Evolutionary conservation across 2,888 invertebrate species (phyloP).

Genomic region (Phymatocera aterrima): DNA sequence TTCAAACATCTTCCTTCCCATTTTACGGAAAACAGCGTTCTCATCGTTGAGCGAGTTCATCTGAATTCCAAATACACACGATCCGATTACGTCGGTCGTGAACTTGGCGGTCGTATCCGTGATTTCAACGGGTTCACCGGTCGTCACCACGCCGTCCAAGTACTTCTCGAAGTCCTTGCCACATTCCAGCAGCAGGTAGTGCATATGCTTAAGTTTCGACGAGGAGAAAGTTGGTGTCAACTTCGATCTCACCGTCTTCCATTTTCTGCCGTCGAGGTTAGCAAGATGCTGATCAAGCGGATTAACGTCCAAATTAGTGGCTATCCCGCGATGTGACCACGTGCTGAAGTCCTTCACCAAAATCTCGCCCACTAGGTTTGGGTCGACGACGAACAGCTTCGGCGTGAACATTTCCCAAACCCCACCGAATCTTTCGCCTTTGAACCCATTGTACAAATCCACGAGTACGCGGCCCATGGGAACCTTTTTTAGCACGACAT

Average conservation of each 20-base stretch:
- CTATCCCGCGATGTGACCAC: too few species aligned
- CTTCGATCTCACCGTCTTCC: too few species aligned
- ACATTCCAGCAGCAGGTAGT: slow-evolving; percentile 64
- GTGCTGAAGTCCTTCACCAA: too few species aligned
- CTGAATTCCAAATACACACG: slow-evolving; percentile 75
- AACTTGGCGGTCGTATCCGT: slow-evolving; percentile 73
- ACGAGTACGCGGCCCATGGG: neutral
- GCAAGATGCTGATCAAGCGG: too few species aligned
- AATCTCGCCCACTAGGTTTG: slow-evolving; percentile 65
- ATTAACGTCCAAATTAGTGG: too few species aligned
- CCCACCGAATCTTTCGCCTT: neutral
- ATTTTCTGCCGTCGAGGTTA: too few species aligned
- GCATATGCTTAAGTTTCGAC: too few species aligned
- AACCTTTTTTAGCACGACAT: neutral
- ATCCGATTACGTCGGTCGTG: slow-evolving; percentile 76
- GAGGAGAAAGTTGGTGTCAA: too few species aligned
- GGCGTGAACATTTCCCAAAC: slow-evolving; percentile 41
- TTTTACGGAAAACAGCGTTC: slow-evolving; percentile 67
- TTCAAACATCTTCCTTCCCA: slow-evolving; percentile 52
- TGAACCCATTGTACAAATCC: neutral
- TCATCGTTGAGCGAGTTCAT: slow-evolving; percentile 73
- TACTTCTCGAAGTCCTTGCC: slow-evolving; percentile 56
- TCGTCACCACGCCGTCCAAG: slow-evolving; percentile 55
- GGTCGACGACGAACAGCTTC: slow-evolving; percentile 64
- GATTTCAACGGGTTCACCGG: slow-evolving; percentile 68